Percentiles rank a stretch among this genome's conserved stretches.
Evolutionary conservation across 2,113 vertebrate genomes (phyloP).

Genomic region (Eolophus roseicapilla): DNA sequence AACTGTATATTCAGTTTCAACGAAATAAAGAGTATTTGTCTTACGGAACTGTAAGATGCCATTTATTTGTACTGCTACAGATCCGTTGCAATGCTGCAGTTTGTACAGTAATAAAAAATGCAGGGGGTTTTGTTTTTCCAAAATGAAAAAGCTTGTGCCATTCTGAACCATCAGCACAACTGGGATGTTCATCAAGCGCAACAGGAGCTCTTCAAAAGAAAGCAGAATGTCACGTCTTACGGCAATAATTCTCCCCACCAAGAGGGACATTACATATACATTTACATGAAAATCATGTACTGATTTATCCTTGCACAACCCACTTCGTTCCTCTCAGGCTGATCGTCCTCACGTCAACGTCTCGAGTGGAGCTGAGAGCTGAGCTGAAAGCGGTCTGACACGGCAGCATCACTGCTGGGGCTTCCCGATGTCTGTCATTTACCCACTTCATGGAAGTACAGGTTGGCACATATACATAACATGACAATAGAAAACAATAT

Average conservation of each 20-base stretch:
- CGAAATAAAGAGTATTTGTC: slow-evolving; percentile 82
- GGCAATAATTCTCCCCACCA: slow-evolving; percentile 69
- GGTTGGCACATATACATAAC: slow-evolving; percentile 98
- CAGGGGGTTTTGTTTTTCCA: slow-evolving; percentile 51
- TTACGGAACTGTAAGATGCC: slow-evolving; percentile 74
- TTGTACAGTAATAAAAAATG: slow-evolving; percentile 72
- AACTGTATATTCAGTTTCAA: slow-evolving; percentile 81
- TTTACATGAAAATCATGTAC: slow-evolving; percentile 72
- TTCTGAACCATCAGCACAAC: slow-evolving; percentile 65
- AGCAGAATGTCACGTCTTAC: slow-evolving; percentile 66
- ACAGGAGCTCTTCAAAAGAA: slow-evolving; percentile 71
- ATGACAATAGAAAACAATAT: slow-evolving; percentile 90
- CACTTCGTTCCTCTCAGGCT: slow-evolving; percentile 22
- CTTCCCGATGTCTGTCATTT: slow-evolving; percentile 67
- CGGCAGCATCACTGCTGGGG: neutral
- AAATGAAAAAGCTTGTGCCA: slow-evolving; percentile 75
- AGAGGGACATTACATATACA: slow-evolving; percentile 69
- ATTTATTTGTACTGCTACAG: slow-evolving; percentile 72
- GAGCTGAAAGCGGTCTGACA: slow-evolving; percentile 47
- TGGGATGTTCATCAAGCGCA: slow-evolving; percentile 77
- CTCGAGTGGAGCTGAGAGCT: neutral
- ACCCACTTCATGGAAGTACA: slow-evolving; percentile 95
- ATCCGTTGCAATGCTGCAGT: slow-evolving; percentile 67
- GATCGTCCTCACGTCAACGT: neutral
- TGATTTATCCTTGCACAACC: slow-evolving; percentile 40